A percentile compares a stretch with the other conserved stretches of the same genome.
These are phyloP conservation scores for Leptinotarsa undecemlineata DNA, from an alignment of 1,140 invertebrate genomes.

Conservation along the genomic window DNA sequence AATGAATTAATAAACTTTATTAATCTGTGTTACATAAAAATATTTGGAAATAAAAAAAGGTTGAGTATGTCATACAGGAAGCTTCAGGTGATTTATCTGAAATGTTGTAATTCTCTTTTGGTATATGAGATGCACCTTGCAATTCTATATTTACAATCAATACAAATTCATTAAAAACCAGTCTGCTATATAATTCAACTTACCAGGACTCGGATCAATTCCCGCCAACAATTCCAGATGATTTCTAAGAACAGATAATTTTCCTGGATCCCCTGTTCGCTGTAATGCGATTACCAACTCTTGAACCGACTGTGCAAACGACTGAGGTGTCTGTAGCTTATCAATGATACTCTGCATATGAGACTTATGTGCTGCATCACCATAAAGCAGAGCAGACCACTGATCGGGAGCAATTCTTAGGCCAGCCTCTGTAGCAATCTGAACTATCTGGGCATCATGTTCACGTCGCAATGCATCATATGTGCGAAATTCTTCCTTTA, in stretches of 20 bases:
- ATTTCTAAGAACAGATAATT: slow-evolving; percentile 73
- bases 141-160: too few species aligned
- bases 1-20: too few species aligned
- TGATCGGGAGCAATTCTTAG: slow-evolving; percentile 96
- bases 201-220: slow-evolving; percentile 82
- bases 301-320: slow-evolving; percentile 87
- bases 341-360: slow-evolving; percentile 99
- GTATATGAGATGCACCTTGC: too few species aligned
- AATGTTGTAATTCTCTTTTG: too few species aligned
- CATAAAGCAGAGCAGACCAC: slow-evolving; percentile 96
- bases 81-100: too few species aligned
- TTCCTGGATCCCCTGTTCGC: slow-evolving; percentile 86
- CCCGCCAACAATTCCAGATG: slow-evolving; percentile 84
- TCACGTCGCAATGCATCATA: slow-evolving; percentile 92
- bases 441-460: slow-evolving; percentile 97
- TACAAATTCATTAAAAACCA: too few species aligned
- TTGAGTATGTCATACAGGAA: too few species aligned
- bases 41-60: too few species aligned
- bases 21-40: too few species aligned
- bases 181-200: slow-evolving; percentile 27
- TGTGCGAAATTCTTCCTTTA: slow-evolving; percentile 96
- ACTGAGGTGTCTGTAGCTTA: slow-evolving; percentile 89
- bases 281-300: slow-evolving; percentile 91
- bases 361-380: slow-evolving; percentile 92
- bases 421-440: slow-evolving; percentile 97